Conservation (phyloP, 2,113 vertebrate genomes). For the Podocnemis expansa region DNA sequence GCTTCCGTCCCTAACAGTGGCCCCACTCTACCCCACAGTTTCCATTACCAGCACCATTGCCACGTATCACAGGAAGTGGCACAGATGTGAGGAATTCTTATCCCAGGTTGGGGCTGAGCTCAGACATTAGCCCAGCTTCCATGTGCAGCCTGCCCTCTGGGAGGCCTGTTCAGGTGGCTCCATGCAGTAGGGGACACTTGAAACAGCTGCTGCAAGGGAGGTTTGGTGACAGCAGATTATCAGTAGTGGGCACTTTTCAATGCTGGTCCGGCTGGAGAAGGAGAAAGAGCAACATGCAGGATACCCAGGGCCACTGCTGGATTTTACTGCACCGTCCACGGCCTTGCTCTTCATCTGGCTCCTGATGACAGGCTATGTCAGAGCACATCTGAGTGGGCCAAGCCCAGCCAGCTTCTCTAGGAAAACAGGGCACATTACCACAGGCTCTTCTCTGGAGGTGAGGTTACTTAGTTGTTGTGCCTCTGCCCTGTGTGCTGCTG, state of each 20-base stretch:
- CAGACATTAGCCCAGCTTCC: neutral
- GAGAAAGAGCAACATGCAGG: neutral
- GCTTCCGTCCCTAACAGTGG: neutral
- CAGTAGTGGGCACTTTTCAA: neutral
- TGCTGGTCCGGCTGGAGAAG: neutral
- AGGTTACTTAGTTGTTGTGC: too few relatives aligned
- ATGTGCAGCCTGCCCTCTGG: neutral
- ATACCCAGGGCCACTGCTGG: too few relatives aligned
- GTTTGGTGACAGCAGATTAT: neutral
- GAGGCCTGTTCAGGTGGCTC: too few relatives aligned
- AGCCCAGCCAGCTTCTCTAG: too few relatives aligned
- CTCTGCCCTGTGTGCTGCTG: too few relatives aligned
- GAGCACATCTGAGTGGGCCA: too few relatives aligned
- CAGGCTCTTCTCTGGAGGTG: too few relatives aligned
- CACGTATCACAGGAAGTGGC: neutral
- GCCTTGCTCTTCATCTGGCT: too few relatives aligned
- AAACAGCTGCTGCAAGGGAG: neutral
- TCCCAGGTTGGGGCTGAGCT: neutral
- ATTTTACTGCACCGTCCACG: too few relatives aligned
- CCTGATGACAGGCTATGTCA: too few relatives aligned
- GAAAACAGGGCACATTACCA: too few relatives aligned
- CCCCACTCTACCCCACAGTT: neutral
- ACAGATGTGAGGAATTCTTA: neutral
- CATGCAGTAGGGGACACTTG: neutral
- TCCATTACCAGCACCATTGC: neutral